Evolutionary conservation across 2,888 invertebrate species (phyloP), one percentile per base, ranked within the genome.

Genomic region (Drosophila mercatorum): DNA sequence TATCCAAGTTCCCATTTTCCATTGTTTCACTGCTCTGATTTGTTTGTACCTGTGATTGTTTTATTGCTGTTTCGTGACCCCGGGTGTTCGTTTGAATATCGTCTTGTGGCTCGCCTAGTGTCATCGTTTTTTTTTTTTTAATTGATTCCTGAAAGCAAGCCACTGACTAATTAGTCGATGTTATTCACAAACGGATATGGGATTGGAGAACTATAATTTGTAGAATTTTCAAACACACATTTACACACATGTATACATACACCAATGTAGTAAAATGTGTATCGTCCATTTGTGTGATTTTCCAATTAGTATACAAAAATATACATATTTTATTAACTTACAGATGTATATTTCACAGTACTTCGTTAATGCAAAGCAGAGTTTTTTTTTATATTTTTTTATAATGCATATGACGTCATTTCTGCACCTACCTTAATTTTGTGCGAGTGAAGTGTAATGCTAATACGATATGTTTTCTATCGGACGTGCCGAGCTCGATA

Each of bases 71-170:
- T 51, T 77, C 49, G 38, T 47, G 46, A 28, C 38, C 36, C 28
- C 47, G 58, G 31, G 10, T 22, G 14, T 41, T 59, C 73, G 62
- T 26, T 72, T 61, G 72, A 69, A 82, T 70, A 67, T 85, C 81
- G 57, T 78, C 83, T 62, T 84, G 80, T 62, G 78, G 80, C 55
- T 91, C 88, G 60, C 82, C 90, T 56, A 90, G 79, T 66, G 91
- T 89, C 91, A 91, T 91, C 43, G 17, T 63, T 60, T 71, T 22
- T 22, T 22, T 22, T 17, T 22, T 22, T 38, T 41, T 7, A 62
- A 38, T 40, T 44, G 14, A 41, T 63, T 34, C 11, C 68, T 72
- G 40, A 14, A 73, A 61, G 34, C 14, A 59, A 40, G 10, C 6
- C 10, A 17, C 22, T 26, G 28, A 46, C 40, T 47, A 26, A 36